Evolutionary conservation across 30 jellyfish, hydroid and myxozoan species (phyloP).

Genomic region (Turritopsis rubra): DNA sequence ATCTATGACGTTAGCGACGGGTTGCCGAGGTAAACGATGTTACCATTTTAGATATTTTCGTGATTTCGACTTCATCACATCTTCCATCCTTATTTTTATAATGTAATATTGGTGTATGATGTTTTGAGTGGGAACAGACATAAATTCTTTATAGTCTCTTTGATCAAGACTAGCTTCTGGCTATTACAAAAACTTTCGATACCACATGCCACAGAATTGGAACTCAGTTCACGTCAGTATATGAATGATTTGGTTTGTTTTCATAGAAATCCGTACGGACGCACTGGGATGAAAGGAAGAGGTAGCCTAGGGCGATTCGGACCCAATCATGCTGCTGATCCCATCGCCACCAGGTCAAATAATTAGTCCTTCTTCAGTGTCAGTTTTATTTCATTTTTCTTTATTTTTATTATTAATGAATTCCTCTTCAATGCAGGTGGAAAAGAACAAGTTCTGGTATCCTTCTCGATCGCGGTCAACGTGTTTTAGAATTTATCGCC

Average conservation of each 20-base stretch:
- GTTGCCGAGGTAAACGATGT: slow-evolving; percentile 57
- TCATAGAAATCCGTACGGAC: slow-evolving; percentile 84
- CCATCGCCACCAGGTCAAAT: slow-evolving; percentile 78
- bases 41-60: background rate
- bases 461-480: slow-evolving; percentile 67
- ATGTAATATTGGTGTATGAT: too few relatives aligned
- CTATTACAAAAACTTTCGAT: too few relatives aligned
- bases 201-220: background rate
- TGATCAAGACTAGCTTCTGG: too few relatives aligned
- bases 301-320: slow-evolving; percentile 94
- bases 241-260: background rate
- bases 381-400: background rate
- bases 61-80: background rate
- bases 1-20: slow-evolving; percentile 47
- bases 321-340: slow-evolving; percentile 98
- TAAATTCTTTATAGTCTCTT: too few relatives aligned
- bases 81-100: background rate
- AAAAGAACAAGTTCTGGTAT: slow-evolving; percentile 86
- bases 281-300: slow-evolving; percentile 86
- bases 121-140: too few relatives aligned
- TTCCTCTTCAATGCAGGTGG: slow-evolving; percentile 50
- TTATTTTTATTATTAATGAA: background rate
- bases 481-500: slow-evolving; percentile 88
- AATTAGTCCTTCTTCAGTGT: background rate
- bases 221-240: background rate